Evolutionary conservation across 53 echinoderm and acorn worm species (phyloP).

Genomic region (Patiria pectinifera): DNA sequence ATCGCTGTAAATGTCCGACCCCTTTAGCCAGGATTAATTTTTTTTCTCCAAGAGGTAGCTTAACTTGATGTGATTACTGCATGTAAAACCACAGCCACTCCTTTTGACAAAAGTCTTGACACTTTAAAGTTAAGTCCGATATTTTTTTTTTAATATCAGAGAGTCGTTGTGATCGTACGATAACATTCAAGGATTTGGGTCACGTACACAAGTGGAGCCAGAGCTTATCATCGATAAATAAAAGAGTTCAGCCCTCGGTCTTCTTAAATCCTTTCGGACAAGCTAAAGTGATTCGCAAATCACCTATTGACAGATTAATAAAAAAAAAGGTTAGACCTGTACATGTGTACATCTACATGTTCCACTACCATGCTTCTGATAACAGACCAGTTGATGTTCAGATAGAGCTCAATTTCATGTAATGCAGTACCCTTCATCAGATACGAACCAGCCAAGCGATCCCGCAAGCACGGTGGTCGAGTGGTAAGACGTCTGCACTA

Average conservation of each 20-base stretch:
- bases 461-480: too few species aligned
- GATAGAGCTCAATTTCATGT: too few species aligned
- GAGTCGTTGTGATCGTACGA: slow-evolving; percentile 6
- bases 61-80: neutral
- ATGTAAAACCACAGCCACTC: neutral
- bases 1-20: neutral
- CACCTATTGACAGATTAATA: slow-evolving; percentile 19
- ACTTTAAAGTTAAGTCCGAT: too few species aligned
- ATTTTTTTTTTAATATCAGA: neutral
- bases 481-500: too few species aligned
- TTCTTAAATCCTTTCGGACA: slow-evolving; percentile 32
- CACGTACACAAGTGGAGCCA: slow-evolving; percentile 44
- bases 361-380: neutral
- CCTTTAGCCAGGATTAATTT: neutral
- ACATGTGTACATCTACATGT: neutral
- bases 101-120: neutral
- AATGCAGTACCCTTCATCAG: too few species aligned
- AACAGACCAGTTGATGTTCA: neutral
- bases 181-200: slow-evolving; percentile 27
- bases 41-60: neutral
- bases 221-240: slow-evolving; percentile 20
- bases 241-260: neutral
- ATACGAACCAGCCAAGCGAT: too few species aligned
- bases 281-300: slow-evolving; percentile 35
- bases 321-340: neutral